Evolutionary conservation across 2,888 invertebrate species (phyloP), one percentile per base, ranked within the genome.

Genomic region (Octodonta nipae): DNA sequence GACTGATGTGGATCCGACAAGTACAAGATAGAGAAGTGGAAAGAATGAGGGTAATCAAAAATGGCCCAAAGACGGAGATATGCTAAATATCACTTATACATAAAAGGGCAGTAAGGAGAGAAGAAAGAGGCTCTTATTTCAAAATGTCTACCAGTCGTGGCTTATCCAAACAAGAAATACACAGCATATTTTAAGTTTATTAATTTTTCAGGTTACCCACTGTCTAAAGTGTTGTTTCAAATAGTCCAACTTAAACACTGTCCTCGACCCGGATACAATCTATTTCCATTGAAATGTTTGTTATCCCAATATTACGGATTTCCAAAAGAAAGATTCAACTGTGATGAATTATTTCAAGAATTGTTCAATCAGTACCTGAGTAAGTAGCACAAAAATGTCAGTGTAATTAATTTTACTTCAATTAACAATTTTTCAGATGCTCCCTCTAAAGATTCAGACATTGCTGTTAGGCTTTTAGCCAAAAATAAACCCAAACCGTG

Each of bases 141-240:
- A n/a, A n/a, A n/a, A n/a, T n/a, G n/a, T n/a, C n/a, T n/a, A n/a
- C n/a, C n/a, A n/a, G n/a, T n/a, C n/a, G n/a, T n/a, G n/a, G n/a
- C n/a, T n/a, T n/a, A n/a, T n/a, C n/a, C n/a, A n/a, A n/a, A n/a
- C n/a, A n/a, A n/a, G n/a, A n/a, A n/a, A n/a, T n/a, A n/a, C n/a
- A n/a, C n/a, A n/a, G n/a, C n/a, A n/a, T n/a, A n/a, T n/a, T n/a
- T n/a, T n/a, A n/a, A n/a, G n/a, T n/a, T n/a, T n/a, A n/a, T n/a
- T n/a, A n/a, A n/a, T 40, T 31, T 51, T 57, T 14, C 43, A 65
- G 66, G 52, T 40, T 47, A 46, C 37, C 46, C 56, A 25, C 34
- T 66, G 28, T 54, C 59, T 5, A 56, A 54, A 33, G 60, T 60
- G 27, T 43, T 67, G 32, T 56, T 61, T 25, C 57, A 63, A 37